Base-by-base conservation (phyloP, 2,888 invertebrate species). In the Oscheius sp. region DNA sequence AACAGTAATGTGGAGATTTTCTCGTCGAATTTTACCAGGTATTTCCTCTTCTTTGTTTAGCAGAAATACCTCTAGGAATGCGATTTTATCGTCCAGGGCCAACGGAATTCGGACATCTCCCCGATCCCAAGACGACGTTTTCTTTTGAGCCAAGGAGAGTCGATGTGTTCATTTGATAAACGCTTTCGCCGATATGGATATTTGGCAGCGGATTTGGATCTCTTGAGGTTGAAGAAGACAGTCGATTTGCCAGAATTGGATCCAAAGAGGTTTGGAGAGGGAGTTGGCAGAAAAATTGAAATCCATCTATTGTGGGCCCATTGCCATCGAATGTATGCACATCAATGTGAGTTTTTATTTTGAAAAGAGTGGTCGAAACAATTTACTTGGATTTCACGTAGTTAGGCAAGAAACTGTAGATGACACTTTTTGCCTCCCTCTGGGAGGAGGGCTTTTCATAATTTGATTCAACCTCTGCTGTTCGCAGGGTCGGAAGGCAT, bases 261-360 rank as follows among this genome's bases (percentile, higher is more conserved):
- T 48, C 82, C 80, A 12, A 68, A 66, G 0, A 29, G 76, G 6
- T 84, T 84, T 70, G 84, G 84, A 10, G 8, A n/a, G n/a, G n/a
- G 73, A 75, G 8, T 65, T 77, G 20, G 73, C 72, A 17, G 74
- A 72, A 34, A 78, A 80, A 27, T 73, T 84, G n/a, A 71, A 76
- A 37, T 53, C 61, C 2, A 65, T 76, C 25, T 85, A 85, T 70
- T 85, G 83, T 63, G 82, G 83, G 20, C 79, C 78, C 33, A 74
- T 84, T 12, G 80, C 82, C 10, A 74, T 78, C 29, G 85, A 85
- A 63, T 85, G 85, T 64, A 84, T 84, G 84, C 85, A 85, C 53
- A 72, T 85, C 25, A 76, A 78, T 71, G 78, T 76, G 39, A 6
- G 69, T n/a, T n/a, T n/a, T n/a, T n/a, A n/a, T n/a, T n/a, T n/a